Percentiles rank a stretch among this genome's conserved stretches.
phyloP scores from a whole-genome alignment of 1,140 invertebrate genomes.

The Pararge aegeria region DNA sequence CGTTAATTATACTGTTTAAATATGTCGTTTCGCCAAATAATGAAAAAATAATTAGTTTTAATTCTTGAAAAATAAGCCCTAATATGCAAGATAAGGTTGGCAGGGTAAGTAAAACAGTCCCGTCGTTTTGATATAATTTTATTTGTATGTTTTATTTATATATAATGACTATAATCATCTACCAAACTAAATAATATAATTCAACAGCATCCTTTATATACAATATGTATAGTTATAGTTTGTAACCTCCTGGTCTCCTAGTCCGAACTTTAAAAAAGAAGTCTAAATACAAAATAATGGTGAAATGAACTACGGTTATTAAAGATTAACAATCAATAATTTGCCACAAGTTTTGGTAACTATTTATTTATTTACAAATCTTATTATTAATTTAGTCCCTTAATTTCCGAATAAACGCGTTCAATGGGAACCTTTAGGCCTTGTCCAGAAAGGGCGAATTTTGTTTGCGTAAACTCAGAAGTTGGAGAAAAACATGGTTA shows the following conservation, averaged over 20 bases:
- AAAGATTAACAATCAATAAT: conserved; percentile 73
- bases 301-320: conserved; percentile 58
- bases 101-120: conserved; percentile 9
- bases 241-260: conserved; percentile 48
- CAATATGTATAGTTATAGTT: conserved; percentile 71
- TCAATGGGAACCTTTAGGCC: conserved; percentile 16
- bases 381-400: conserved; percentile 76
- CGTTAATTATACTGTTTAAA: too few relatives aligned
- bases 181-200: conserved; percentile 79
- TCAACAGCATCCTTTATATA: conserved; percentile 77
- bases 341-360: conserved; percentile 71
- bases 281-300: conserved; percentile 64
- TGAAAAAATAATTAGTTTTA: too few relatives aligned
- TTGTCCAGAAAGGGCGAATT: background rate
- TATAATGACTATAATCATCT: conserved; percentile 78
- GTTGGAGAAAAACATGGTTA: too few relatives aligned
- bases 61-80: too few relatives aligned
- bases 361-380: conserved; percentile 72
- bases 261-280: conserved; percentile 56
- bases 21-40: too few relatives aligned
- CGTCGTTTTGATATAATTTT: conserved; percentile 63
- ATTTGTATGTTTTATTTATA: conserved; percentile 73
- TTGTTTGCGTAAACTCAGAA: too few relatives aligned
- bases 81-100: too few relatives aligned
- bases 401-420: conserved; percentile 63